phyloP scores from a whole-genome alignment of 2,797 vertebrate genomes.

The Alcedo quadribrachys region DNA sequence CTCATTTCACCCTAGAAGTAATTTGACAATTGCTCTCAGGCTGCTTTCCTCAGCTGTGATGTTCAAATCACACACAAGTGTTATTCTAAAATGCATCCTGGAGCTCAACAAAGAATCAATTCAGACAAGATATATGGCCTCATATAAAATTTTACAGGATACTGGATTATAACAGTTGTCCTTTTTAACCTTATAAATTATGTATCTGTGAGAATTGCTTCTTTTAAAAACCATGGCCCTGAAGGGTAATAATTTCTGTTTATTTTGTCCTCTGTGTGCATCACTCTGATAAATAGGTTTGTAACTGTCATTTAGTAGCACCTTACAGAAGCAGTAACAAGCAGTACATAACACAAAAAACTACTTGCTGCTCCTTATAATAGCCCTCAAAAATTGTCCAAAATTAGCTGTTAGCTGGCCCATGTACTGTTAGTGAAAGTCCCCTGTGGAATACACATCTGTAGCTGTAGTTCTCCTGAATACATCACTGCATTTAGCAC shows the following conservation, averaged over 20 bases:
- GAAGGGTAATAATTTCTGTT: slow-evolving; percentile 37
- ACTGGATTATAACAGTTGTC: slow-evolving; percentile 32
- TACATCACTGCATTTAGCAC: not conserved
- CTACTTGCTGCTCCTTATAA: not conserved
- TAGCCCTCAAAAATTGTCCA: not conserved
- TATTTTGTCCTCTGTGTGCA: not conserved
- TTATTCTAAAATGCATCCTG: slow-evolving; percentile 21
- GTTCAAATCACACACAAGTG: not conserved
- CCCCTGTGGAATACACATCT: not conserved
- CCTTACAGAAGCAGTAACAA: not conserved
- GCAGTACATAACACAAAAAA: not conserved
- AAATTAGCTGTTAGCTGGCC: not conserved
- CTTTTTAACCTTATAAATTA: slow-evolving; percentile 55
- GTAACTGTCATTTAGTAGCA: not conserved
- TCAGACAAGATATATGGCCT: not conserved
- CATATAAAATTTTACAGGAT: slow-evolving; percentile 20
- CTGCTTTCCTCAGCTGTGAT: not conserved
- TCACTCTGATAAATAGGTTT: slow-evolving; percentile 9
- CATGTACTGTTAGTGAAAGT: not conserved
- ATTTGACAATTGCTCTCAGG: not conserved
- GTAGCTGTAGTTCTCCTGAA: not conserved
- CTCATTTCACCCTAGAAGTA: not conserved
- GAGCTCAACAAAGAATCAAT: slow-evolving; percentile 39
- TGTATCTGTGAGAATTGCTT: slow-evolving; percentile 30
- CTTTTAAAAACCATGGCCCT: slow-evolving; percentile 11